Percentiles rank a stretch among this genome's conserved stretches.
These are phyloP conservation scores for Oikopleura dioica DNA, from an alignment of 23 tunicate genomes.

Conservation along the genomic window DNA sequence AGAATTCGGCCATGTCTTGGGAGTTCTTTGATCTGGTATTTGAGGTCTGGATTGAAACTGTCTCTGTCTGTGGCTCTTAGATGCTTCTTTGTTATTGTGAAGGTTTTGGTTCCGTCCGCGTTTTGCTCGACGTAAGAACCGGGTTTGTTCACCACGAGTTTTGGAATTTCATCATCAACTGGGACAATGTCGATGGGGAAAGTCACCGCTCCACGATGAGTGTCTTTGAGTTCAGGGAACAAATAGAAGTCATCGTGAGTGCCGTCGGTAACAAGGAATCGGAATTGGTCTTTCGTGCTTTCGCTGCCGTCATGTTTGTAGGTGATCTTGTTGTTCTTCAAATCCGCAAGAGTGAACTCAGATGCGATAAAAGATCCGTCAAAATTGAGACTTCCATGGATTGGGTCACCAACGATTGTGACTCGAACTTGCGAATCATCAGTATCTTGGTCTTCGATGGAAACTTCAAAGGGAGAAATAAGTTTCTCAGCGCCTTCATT, in stretches of 20 bases:
- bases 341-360: slow-evolving; percentile 50
- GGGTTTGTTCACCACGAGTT: slow-evolving; percentile 40
- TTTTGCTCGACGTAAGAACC: slow-evolving; percentile 35
- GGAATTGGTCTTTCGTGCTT: slow-evolving; percentile 60
- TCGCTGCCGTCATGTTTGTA: slow-evolving; percentile 75
- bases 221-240: slow-evolving; percentile 34
- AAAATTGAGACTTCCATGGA: slow-evolving; percentile 45
- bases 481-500: slow-evolving; percentile 67
- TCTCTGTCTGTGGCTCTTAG: slow-evolving; percentile 76
- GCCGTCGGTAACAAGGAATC: slow-evolving; percentile 73
- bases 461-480: slow-evolving; percentile 60
- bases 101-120: slow-evolving; percentile 39
- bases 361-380: slow-evolving; percentile 26
- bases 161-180: slow-evolving; percentile 78
- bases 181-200: slow-evolving; percentile 65
- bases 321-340: slow-evolving; percentile 49
- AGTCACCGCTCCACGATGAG: slow-evolving; percentile 39
- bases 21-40: slow-evolving; percentile 37
- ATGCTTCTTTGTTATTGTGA: slow-evolving; percentile 43
- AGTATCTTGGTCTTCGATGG: slow-evolving; percentile 79
- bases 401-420: slow-evolving; percentile 48
- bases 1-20: slow-evolving; percentile 44
- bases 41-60: slow-evolving; percentile 28
- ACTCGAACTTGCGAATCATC: slow-evolving; percentile 30
- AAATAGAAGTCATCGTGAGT: slow-evolving; percentile 76